These are phyloP conservation scores for Catharus minimus DNA, from an alignment of 2,113 vertebrate species.

Conservation along the genomic window DNA sequence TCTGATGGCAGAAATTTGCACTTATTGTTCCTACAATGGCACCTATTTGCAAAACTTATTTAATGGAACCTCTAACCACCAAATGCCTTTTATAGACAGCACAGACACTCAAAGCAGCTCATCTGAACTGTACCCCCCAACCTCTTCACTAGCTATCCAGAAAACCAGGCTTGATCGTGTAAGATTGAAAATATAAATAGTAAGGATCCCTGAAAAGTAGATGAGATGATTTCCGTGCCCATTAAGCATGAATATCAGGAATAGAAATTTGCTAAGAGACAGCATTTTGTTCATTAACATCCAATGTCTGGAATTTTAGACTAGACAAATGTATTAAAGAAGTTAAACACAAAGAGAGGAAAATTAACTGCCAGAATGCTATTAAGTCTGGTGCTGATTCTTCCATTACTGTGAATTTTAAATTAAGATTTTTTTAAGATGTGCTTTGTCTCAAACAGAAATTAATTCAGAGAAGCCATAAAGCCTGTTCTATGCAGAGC, in stretches of 20 bases:
- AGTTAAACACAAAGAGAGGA: slow-evolving; percentile 20
- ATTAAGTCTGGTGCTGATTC: slow-evolving; percentile 10
- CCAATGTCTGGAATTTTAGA: not conserved
- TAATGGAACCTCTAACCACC: not conserved
- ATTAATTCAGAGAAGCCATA: slow-evolving; percentile 55
- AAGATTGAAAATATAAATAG: not conserved
- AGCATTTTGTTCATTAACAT: not conserved
- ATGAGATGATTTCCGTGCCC: not conserved
- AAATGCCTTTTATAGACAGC: not conserved
- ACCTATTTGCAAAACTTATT: not conserved
- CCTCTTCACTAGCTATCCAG: not conserved
- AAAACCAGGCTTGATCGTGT: not conserved
- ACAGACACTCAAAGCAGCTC: not conserved
- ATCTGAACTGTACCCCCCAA: not conserved
- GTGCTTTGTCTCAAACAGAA: slow-evolving; percentile 25
- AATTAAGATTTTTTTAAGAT: slow-evolving; percentile 4
- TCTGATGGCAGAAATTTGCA: not conserved
- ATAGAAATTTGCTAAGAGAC: not conserved
- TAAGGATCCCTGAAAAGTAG: not conserved
- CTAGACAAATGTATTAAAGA: slow-evolving; percentile 7
- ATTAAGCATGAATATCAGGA: not conserved
- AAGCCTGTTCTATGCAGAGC: slow-evolving; percentile 30
- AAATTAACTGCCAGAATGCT: not conserved
- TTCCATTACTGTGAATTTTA: slow-evolving; percentile 27
- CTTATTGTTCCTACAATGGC: not conserved